Evolutionary conservation across 2,888 invertebrate genomes (phyloP).

Genomic region (Eugnorisma glareosa): DNA sequence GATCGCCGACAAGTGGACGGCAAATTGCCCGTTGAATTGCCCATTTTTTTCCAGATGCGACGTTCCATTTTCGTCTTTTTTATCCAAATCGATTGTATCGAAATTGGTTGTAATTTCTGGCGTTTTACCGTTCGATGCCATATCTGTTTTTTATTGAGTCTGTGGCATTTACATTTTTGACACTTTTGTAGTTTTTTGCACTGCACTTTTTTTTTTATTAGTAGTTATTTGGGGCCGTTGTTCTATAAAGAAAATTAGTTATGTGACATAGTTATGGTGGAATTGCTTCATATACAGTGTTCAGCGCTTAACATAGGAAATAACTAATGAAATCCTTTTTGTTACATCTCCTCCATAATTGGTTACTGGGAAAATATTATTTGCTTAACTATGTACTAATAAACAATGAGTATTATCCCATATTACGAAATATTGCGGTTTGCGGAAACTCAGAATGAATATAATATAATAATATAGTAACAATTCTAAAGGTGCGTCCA

Average conservation of each 20-base stretch:
- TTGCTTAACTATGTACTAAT: background rate
- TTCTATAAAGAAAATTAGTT: constrained; percentile 31
- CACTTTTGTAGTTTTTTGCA: constrained; percentile 8
- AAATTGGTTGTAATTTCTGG: constrained; percentile 64
- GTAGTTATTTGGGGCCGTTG: background rate
- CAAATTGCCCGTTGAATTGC: constrained; percentile 43
- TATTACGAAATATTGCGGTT: background rate
- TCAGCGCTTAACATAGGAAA: background rate
- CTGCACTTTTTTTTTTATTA: constrained; percentile 3
- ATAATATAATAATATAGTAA: background rate
- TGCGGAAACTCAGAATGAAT: background rate
- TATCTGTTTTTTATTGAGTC: constrained; percentile 47
- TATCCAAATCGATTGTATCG: constrained; percentile 57
- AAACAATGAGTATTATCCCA: background rate
- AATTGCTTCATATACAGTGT: background rate
- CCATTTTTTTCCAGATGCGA: constrained; percentile 36
- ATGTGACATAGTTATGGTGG: background rate
- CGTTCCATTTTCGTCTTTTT: constrained; percentile 50
- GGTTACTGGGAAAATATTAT: background rate
- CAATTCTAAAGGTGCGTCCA: background rate
- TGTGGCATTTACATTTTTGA: constrained; percentile 51
- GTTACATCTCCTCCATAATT: background rate
- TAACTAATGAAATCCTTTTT: background rate
- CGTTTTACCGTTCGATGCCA: constrained; percentile 57
- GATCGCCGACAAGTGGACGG: constrained; percentile 27